Evolutionary conservation across 2,113 vertebrate genomes (phyloP).

Genomic region (Mus spicilegus): DNA sequence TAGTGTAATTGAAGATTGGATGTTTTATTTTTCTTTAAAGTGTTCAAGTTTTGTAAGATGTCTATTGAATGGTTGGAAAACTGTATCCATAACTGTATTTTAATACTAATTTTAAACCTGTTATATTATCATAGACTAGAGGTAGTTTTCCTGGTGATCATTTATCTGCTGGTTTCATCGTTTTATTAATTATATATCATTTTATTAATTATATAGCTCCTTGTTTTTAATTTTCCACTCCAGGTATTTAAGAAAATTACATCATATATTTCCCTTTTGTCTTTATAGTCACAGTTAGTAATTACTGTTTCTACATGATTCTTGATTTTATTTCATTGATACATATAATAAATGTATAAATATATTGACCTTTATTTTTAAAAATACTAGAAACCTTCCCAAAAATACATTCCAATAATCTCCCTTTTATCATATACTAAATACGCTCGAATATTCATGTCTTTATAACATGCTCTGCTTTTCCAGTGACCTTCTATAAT

Average conservation of each 20-base stretch:
- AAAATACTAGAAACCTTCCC: neutral
- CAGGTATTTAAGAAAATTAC: neutral
- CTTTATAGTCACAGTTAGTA: neutral
- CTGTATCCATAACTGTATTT: neutral
- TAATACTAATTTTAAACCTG: neutral
- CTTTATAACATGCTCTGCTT: neutral
- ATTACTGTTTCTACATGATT: neutral
- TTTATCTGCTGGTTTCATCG: slow-evolving; percentile 2
- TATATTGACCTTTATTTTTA: neutral
- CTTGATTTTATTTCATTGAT: slow-evolving; percentile 1
- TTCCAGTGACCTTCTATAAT: neutral
- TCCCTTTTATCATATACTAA: neutral
- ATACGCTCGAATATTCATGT: neutral
- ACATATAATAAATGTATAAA: neutral
- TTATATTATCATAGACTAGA: neutral
- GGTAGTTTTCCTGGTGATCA: neutral
- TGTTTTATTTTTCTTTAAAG: neutral
- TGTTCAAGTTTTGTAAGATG: neutral
- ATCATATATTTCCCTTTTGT: neutral
- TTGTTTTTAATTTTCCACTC: neutral
- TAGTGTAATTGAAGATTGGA: neutral
- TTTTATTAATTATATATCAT: neutral
- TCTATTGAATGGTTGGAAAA: neutral
- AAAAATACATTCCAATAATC: neutral
- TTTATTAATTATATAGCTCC: neutral